These are phyloP conservation scores for Drosophila engyochracea DNA, from an alignment of 2,888 invertebrate genomes.

Conservation along the genomic window DNA sequence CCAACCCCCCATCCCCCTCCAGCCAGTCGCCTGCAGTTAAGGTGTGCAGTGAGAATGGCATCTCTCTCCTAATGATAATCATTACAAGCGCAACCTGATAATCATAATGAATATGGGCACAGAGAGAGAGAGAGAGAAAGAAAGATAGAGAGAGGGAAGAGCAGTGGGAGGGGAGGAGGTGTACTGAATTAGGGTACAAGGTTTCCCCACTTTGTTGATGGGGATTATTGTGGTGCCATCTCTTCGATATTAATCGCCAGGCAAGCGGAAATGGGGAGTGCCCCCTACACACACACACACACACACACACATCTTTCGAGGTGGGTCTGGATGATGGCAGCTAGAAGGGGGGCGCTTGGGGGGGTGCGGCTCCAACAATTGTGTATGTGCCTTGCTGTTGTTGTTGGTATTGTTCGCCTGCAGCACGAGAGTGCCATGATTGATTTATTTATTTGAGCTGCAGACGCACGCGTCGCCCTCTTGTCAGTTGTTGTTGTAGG, in stretches of 20 bases:
- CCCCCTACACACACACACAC: slow-evolving; percentile 47
- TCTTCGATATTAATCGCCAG: slow-evolving; percentile 70
- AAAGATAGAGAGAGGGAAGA: not conserved
- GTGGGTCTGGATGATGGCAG: slow-evolving; percentile 27
- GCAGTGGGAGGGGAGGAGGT: too few species aligned
- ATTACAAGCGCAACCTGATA: slow-evolving; percentile 57
- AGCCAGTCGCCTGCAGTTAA: slow-evolving; percentile 5
- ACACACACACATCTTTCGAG: slow-evolving; percentile 19
- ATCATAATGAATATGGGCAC: slow-evolving; percentile 21
- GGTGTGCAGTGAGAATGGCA: slow-evolving; percentile 63
- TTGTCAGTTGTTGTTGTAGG: slow-evolving; percentile 21
- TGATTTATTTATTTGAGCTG: slow-evolving; percentile 80
- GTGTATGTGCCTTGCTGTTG: slow-evolving; percentile 14
- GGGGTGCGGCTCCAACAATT: slow-evolving; percentile 27
- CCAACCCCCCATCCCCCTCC: too few species aligned
- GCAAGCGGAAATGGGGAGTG: slow-evolving; percentile 78
- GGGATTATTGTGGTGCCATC: slow-evolving; percentile 41
- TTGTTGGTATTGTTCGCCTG: slow-evolving; percentile 21
- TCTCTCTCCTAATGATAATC: slow-evolving; percentile 61
- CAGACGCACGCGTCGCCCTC: slow-evolving; percentile 62
- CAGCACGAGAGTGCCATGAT: slow-evolving; percentile 66
- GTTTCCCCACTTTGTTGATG: not conserved
- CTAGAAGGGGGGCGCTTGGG: slow-evolving; percentile 1
- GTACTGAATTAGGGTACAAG: slow-evolving; percentile 1
- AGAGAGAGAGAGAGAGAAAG: not conserved